Conservation (phyloP, 2,797 vertebrate genomes). For the Alexandromys oeconomus region DNA sequence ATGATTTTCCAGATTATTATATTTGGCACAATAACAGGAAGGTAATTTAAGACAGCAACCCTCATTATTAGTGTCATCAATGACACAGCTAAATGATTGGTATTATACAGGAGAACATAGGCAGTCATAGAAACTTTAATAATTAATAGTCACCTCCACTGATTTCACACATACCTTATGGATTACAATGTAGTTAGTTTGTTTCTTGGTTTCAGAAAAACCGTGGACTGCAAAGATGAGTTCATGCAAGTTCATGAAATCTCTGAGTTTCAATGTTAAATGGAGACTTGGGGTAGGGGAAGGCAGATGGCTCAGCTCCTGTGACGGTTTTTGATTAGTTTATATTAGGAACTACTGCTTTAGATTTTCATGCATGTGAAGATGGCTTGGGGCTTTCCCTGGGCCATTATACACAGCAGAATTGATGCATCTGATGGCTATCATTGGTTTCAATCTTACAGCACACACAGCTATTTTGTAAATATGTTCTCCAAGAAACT, state of each 20-base stretch:
- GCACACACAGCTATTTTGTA: conserved; percentile 32
- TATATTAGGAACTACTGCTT: conserved; percentile 29
- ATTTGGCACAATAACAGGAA: background rate
- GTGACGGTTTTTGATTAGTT: conserved; percentile 54
- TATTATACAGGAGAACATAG: background rate
- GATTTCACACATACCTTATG: background rate
- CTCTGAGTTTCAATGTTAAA: background rate
- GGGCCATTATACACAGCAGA: conserved; percentile 60
- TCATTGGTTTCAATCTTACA: conserved; percentile 47
- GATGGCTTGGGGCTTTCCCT: conserved; percentile 56
- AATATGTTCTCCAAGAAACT: conserved; percentile 66
- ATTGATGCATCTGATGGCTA: conserved; percentile 52
- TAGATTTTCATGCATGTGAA: background rate
- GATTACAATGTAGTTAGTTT: background rate
- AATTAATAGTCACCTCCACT: background rate
- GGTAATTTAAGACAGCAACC: background rate
- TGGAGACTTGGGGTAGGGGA: conserved; percentile 1
- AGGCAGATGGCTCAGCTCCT: background rate
- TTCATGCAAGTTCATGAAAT: background rate
- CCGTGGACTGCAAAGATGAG: background rate
- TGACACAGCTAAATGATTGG: background rate
- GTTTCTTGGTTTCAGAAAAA: background rate
- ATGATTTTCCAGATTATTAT: background rate
- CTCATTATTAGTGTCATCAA: background rate
- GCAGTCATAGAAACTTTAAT: background rate